phyloP scores from a whole-genome alignment of 2,888 invertebrate genomes.

The Drosophila gaucha region DNA sequence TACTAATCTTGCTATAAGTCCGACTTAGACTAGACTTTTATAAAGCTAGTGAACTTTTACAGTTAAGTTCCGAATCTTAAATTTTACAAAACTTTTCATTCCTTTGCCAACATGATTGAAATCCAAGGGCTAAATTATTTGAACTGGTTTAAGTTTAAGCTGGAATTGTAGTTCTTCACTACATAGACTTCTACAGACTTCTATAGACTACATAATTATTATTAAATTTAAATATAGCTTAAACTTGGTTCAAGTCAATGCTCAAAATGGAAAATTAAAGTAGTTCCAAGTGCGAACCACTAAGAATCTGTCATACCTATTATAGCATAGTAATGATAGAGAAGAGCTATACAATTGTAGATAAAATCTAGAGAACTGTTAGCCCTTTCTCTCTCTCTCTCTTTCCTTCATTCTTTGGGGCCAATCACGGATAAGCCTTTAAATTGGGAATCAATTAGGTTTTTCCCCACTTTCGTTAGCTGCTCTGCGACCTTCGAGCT shows the following conservation, averaged over 20 bases:
- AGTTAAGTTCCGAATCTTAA: too few relatives aligned
- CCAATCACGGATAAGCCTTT: neutral
- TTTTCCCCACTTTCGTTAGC: slow-evolving; percentile 21
- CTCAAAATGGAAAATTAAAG: neutral
- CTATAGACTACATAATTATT: too few relatives aligned
- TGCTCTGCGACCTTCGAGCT: slow-evolving; percentile 28
- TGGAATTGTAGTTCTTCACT: too few relatives aligned
- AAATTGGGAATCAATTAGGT: neutral
- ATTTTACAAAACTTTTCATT: too few relatives aligned
- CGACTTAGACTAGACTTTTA: neutral
- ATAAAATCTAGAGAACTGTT: too few relatives aligned
- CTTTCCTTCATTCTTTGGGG: neutral
- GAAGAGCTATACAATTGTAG: neutral
- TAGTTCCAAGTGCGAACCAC: neutral
- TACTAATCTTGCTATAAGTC: neutral
- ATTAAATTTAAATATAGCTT: too few relatives aligned
- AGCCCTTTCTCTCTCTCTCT: neutral
- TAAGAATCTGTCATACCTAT: neutral
- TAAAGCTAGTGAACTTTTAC: too few relatives aligned
- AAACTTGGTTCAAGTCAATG: too few relatives aligned
- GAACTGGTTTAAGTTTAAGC: too few relatives aligned
- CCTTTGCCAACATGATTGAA: too few relatives aligned
- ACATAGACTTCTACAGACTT: too few relatives aligned
- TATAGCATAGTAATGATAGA: neutral
- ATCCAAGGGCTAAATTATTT: too few relatives aligned